Conservation (phyloP, 2,888 invertebrate species). For the Drosophila gaucha region DNA sequence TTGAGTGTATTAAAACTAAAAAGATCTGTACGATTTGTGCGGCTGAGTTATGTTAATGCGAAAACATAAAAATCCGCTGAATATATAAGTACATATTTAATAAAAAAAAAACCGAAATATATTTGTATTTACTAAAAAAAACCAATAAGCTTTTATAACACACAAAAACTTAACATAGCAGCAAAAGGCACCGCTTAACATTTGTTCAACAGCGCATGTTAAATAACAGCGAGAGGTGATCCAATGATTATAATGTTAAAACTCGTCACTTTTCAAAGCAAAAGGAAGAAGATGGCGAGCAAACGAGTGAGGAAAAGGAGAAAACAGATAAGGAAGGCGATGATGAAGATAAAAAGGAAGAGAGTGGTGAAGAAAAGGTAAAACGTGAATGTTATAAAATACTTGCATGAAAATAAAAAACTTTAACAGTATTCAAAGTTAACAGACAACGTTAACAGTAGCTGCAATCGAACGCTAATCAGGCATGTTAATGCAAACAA, state of each 20-base stretch:
- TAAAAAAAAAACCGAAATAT: conserved; percentile 60
- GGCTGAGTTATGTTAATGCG: conserved; percentile 76
- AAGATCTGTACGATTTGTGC: conserved; percentile 55
- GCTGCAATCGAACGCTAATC: conserved; percentile 39
- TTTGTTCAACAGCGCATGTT: conserved; percentile 50
- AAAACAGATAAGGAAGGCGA: conserved; percentile 34
- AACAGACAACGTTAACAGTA: conserved; percentile 43
- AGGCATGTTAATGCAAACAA: conserved; percentile 48
- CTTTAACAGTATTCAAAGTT: not conserved
- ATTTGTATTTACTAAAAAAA: conserved; percentile 75
- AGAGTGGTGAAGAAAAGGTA: conserved; percentile 66
- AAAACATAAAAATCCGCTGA: conserved; percentile 76
- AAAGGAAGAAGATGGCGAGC: conserved; percentile 45
- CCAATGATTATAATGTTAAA: conserved; percentile 12
- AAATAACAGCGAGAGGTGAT: conserved; percentile 18
- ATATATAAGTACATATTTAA: conserved; percentile 58
- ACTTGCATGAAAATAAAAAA: conserved; percentile 50
- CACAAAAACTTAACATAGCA: conserved; percentile 20
- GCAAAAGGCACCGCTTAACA: conserved; percentile 12
- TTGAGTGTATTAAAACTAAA: conserved; percentile 45
- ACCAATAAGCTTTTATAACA: conserved; percentile 51
- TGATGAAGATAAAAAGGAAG: conserved; percentile 37
- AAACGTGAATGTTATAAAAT: conserved; percentile 4
- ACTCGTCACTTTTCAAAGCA: conserved; percentile 49
- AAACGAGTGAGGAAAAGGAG: conserved; percentile 40